A percentile compares a stretch with the other conserved stretches of the same genome.
These are phyloP conservation scores for Ceratina australensis DNA, from an alignment of 1,140 invertebrate species.

Conservation along the genomic window DNA sequence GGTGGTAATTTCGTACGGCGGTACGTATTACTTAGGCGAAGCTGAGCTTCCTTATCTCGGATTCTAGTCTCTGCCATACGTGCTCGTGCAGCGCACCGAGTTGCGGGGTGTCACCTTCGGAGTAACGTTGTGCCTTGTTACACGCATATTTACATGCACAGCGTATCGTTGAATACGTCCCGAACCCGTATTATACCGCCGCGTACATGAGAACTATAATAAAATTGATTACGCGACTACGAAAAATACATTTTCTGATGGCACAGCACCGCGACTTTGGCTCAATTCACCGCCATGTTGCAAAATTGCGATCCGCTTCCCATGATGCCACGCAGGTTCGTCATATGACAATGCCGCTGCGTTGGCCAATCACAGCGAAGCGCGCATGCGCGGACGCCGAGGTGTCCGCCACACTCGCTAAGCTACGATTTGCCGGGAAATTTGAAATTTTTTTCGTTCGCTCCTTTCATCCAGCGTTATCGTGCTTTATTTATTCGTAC, in stretches of 20 bases:
- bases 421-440: conserved; percentile 18
- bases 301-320: conserved; percentile 72
- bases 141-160: conserved; percentile 69
- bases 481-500: no score
- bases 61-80: conserved; percentile 74
- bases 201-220: conserved; percentile 36
- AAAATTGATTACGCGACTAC: conserved; percentile 62
- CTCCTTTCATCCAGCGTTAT: neutral
- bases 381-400: conserved; percentile 26
- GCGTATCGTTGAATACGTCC: conserved; percentile 36
- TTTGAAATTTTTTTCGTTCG: conserved; percentile 39
- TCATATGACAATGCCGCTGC: conserved; percentile 72
- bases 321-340: conserved; percentile 70
- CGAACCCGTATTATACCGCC: conserved; percentile 56
- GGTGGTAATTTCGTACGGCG: conserved; percentile 32
- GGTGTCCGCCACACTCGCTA: conserved; percentile 4
- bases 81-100: conserved; percentile 65
- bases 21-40: conserved; percentile 49
- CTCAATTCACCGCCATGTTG: conserved; percentile 75
- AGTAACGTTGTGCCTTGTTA: conserved; percentile 58
- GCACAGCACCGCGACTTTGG: conserved; percentile 70
- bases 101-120: conserved; percentile 73
- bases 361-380: conserved; percentile 56
- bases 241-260: conserved; percentile 70
- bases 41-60: conserved; percentile 61